A percentile compares a stretch with the other conserved stretches of the same genome.
phyloP scores from a whole-genome alignment of 2,113 vertebrate genomes.

The Octodon degus region DNA sequence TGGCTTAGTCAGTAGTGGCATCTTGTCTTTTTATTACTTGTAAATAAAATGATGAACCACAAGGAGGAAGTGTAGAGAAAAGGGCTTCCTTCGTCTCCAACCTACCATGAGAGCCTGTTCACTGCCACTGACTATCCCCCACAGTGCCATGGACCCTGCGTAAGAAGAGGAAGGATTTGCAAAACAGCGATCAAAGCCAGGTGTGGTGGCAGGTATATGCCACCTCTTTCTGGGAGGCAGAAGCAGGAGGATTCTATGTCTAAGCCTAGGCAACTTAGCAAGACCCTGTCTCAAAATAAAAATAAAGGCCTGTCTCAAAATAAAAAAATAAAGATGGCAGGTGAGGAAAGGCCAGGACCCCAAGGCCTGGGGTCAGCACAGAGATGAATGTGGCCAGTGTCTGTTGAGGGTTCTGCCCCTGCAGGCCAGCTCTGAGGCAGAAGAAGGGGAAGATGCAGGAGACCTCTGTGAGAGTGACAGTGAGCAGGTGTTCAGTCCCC shows the following conservation, averaged over 20 bases:
- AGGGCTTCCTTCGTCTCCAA: fast-evolving
- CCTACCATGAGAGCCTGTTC: not conserved
- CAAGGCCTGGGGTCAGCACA: too few relatives aligned
- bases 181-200: not conserved
- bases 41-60: not conserved
- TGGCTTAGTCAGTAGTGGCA: not conserved
- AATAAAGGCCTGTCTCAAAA: not conserved
- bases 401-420: not conserved
- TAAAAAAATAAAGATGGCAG: too few relatives aligned
- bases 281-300: not conserved
- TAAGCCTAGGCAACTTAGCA: not conserved
- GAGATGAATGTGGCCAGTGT: not conserved
- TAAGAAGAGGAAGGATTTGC: not conserved
- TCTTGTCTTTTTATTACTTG: not conserved
- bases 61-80: fast-evolving
- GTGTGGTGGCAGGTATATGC: not conserved
- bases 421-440: not conserved
- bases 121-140: not conserved
- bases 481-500: not conserved
- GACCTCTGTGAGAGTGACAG: not conserved
- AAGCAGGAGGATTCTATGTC: not conserved
- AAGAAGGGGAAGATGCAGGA: not conserved
- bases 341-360: not conserved
- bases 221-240: not conserved
- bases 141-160: not conserved